Evolutionary conservation across 2,113 vertebrate species (phyloP), one percentile per base, ranked within the genome.

Genomic region (Cyphomyrus discorhynchus): DNA sequence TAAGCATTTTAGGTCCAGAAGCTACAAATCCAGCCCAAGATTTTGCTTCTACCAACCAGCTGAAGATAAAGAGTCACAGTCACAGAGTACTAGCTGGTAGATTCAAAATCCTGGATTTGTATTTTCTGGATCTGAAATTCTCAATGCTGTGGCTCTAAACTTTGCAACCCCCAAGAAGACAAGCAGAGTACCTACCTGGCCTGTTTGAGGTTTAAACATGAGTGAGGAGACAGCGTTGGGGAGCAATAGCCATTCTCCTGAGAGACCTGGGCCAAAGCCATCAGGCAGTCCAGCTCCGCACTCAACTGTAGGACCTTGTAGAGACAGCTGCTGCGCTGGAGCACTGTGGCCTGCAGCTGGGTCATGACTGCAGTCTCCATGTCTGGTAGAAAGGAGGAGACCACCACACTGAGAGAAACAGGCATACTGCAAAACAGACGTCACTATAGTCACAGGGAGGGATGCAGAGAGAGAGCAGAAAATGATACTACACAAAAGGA

Each of bases 321-420:
- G 24, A 99, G 95, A 45, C 96, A 96, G 21, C 94, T 82, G 3
- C 97, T 97, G 89, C 95, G 96, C 52, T 97, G 95, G 85, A 99
- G 93, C 89, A 99, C 94, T 90, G 95, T 94, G 21, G 94, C 95
- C 93, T 99, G 98, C 91, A 99, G 92, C 92, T 99, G 96, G 53
- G 97, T 95, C 98, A 99, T 98, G 83, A 99, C 94, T 50, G 97
- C 94, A 0, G 95, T 97, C 95, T 99, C 98, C 94, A 98, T 97
- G 93, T 99, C 98, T 97, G 92, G 91, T 21, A 90, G 77, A 91
- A 39, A 93, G 27, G 83, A 31, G 45, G 7, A 45, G 3, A 45
- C 42, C 42, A 3, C 5, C 21, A 66, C 6, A 88, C 9, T 21
- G 56, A 88, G 45, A 53, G 56, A 80, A 19, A 83, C 46, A 47